Conservation (phyloP, 1,140 invertebrate genomes). For the Sipha flava region DNA sequence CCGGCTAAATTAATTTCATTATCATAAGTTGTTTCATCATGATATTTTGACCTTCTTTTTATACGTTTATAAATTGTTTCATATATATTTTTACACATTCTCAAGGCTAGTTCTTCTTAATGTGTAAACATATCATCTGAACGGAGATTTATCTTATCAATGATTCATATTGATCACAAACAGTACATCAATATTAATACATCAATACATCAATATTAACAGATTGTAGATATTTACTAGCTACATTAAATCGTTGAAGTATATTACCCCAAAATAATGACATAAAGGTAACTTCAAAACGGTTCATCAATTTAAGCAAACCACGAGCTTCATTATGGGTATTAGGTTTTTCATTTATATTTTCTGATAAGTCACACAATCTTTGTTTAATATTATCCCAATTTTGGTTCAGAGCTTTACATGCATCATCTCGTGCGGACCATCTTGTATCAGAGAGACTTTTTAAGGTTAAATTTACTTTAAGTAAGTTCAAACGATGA, state of each 20-base stretch:
- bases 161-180: no score
- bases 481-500: constrained; percentile 36
- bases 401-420: neutral
- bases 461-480: no score
- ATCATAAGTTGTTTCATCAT: no score
- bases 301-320: neutral
- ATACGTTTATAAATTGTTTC: no score
- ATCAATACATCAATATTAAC: neutral
- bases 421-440: constrained; percentile 36
- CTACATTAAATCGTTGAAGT: neutral
- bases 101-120: no score
- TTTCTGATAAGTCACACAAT: neutral
- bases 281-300: neutral
- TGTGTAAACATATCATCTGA: no score
- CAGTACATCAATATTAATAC: no score
- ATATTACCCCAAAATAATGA: neutral
- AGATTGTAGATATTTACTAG: neutral
- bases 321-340: neutral
- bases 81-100: no score
- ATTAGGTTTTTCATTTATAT: neutral
- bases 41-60: no score
- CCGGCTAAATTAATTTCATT: no score
- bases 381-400: neutral
- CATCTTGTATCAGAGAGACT: constrained; percentile 35
- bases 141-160: no score